Percentiles rank a stretch among this genome's conserved stretches.
phyloP scores from a whole-genome alignment of 2,888 invertebrate genomes.

The Hirtodrosophila confusa region DNA sequence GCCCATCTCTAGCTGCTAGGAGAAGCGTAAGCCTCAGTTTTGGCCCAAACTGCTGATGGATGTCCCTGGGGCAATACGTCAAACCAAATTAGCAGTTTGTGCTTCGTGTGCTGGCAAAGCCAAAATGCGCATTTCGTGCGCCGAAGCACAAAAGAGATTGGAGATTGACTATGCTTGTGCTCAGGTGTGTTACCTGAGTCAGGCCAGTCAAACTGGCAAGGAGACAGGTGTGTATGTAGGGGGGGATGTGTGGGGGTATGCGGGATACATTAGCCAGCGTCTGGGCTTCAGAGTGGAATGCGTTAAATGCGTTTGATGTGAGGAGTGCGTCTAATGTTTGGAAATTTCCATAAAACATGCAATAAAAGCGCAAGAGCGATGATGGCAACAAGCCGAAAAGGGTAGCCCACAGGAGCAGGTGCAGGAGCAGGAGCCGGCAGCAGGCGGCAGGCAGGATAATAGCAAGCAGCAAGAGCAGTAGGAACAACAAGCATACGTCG shows the following conservation, averaged over 20 bases:
- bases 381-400: constrained; percentile 13
- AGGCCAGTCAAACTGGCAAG: constrained; percentile 5
- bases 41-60: constrained; percentile 57
- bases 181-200: no score
- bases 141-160: constrained; percentile 52
- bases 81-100: constrained; percentile 72
- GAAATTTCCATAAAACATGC: constrained; percentile 80
- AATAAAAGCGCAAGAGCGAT: constrained; percentile 67
- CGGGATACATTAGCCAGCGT: constrained; percentile 11
- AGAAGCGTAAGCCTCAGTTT: constrained; percentile 3
- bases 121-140: constrained; percentile 51
- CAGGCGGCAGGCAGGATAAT: not conserved
- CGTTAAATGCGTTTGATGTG: constrained; percentile 73
- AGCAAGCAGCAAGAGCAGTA: not conserved
- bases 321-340: constrained; percentile 65
- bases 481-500: constrained; percentile 15
- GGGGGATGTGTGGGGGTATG: not conserved
- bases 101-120: constrained; percentile 40
- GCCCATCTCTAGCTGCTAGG: not conserved
- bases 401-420: not conserved
- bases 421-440: not conserved
- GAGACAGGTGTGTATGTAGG: constrained; percentile 3
- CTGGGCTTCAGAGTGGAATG: constrained; percentile 42
- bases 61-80: constrained; percentile 73
- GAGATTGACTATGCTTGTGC: constrained; percentile 19